Percentiles rank a stretch among this genome's conserved stretches.
These are phyloP conservation scores for Acanthosepion esculentum DNA, from an alignment of 2,888 invertebrate genomes.

Conservation along the genomic window DNA sequence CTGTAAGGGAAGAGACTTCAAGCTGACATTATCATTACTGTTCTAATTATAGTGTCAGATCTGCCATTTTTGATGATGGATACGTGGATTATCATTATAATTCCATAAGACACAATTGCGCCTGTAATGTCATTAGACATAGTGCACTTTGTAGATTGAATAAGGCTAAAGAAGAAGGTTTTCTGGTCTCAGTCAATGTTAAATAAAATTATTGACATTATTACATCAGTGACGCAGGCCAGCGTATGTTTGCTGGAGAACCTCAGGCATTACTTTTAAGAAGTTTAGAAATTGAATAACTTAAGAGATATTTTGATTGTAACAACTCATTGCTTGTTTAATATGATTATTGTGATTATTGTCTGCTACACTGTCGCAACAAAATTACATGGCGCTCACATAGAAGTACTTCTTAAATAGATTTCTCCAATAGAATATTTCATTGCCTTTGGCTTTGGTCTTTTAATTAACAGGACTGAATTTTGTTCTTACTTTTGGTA, in stretches of 20 bases:
- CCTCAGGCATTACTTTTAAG: neutral
- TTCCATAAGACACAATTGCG: neutral
- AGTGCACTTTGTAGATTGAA: neutral
- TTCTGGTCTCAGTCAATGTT: neutral
- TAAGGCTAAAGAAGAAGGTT: neutral
- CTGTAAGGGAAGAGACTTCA: too few relatives aligned
- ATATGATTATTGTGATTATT: neutral
- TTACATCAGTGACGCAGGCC: neutral
- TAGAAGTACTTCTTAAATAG: neutral
- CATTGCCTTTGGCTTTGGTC: neutral
- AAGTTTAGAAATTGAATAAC: neutral
- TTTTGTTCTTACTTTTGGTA: neutral
- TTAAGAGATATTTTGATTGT: slow-evolving; percentile 9
- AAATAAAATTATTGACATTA: slow-evolving; percentile 10
- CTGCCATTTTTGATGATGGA: neutral
- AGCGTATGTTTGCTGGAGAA: neutral
- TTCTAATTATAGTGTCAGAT: neutral
- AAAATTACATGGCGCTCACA: neutral
- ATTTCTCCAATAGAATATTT: neutral
- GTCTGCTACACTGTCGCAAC: neutral
- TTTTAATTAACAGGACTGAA: neutral
- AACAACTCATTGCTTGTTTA: neutral
- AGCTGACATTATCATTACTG: too few relatives aligned
- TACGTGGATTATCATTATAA: neutral
- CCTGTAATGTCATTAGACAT: neutral